Base-by-base conservation (phyloP, 2,888 invertebrate species). In the Yponomeuta cagnagella region DNA sequence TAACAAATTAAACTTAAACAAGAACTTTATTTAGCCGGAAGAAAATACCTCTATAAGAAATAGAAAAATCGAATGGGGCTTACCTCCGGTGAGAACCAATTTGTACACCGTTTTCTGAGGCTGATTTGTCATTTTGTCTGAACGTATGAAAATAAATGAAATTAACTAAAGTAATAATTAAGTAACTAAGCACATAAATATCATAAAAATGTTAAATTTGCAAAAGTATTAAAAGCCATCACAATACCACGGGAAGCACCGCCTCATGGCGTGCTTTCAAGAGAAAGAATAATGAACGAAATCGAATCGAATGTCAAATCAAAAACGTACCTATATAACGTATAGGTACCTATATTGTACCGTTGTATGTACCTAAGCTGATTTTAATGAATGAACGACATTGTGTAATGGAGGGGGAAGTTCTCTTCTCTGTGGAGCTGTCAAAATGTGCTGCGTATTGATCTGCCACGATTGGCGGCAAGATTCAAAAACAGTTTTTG, bases 41-140 rank as follows among this genome's bases (percentile, higher is more conserved):
- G n/a, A 30, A 5, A 31, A 48, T 23, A 68, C 23, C 23, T 23
- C 23, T 23, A 23, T 23, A 23, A 68, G 10, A 23, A 68, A 68
- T 4, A 23, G 48, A 52, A 58, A 68, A 33, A 67, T 67, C 9
- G 37, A 15, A 43, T 37, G n/a, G 8, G n/a, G 2, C 95, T 94
- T 93, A 97, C 97, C 97, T 93, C 97, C 97, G 77, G 97, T 97
- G 76, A 98, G 93, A 76, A 97, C 97, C 79, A 97, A 93, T 92
- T 95, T 96, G 93, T 97, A 97, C 78, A 96, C 94, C 78, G 95
- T 95, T 90, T 95, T 95, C 81, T 94, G 93, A 79, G 81, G 84
- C 86, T 87, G 90, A 81, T 88, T 89, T 78, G 92, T 89, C 93
- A 93, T 92, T 86, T 88, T 83, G 75, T 76, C 76, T 79, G 80